phyloP scores from a whole-genome alignment of 35 echinoderm and acorn worm genomes.

The Hemicentrotus pulcherrimus region DNA sequence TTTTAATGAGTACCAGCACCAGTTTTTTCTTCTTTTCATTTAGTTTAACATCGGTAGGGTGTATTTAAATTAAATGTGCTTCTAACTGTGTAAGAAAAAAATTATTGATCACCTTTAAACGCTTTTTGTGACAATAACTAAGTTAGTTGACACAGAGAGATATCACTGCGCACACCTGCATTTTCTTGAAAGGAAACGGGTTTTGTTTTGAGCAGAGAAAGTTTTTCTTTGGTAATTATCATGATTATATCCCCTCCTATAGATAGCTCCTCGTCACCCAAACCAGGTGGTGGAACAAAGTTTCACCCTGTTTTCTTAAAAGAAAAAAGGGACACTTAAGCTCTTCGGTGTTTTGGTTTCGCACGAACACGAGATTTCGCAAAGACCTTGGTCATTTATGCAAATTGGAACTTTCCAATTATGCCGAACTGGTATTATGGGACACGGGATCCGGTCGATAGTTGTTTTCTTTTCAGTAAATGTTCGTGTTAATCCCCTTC shows the following conservation, averaged over 20 bases:
- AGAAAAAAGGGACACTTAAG: not conserved
- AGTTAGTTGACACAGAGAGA: not conserved
- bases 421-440: not conserved
- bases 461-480: not conserved
- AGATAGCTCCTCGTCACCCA: not conserved
- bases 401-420: slow-evolving; percentile 22
- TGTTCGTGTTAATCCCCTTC: not conserved
- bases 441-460: not conserved
- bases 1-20: no score
- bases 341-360: not conserved
- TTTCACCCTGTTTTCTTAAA: not conserved
- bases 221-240: not conserved
- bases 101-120: not conserved
- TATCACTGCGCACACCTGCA: not conserved
- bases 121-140: not conserved
- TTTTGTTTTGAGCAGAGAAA: not conserved
- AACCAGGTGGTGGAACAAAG: not conserved
- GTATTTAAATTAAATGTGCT: no score
- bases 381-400: slow-evolving; percentile 5
- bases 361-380: slow-evolving; percentile 4
- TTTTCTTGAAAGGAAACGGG: not conserved
- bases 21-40: no score
- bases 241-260: not conserved
- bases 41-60: no score
- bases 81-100: not conserved